A percentile compares a stretch with the other conserved stretches of the same genome.
Evolutionary conservation across 2,797 vertebrate species (phyloP).

Genomic region (Poecilia velifera): DNA sequence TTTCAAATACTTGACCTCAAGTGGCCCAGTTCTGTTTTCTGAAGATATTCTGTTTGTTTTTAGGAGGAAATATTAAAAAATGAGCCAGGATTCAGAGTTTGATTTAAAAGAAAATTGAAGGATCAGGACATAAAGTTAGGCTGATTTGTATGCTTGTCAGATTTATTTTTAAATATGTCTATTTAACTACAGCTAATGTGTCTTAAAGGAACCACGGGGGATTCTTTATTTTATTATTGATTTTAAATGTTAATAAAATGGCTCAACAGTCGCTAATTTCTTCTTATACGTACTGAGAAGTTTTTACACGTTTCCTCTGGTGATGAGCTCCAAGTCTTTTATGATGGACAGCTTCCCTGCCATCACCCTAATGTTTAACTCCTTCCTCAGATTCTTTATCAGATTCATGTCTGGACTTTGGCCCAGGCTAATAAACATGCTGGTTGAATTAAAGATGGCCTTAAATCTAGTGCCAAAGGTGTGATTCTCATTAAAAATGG

Average conservation of each 20-base stretch:
- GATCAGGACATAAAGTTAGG: neutral
- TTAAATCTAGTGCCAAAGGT: neutral
- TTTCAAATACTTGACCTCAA: neutral
- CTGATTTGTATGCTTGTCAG: neutral
- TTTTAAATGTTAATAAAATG: neutral
- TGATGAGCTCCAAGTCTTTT: neutral
- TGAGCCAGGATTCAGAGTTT: neutral
- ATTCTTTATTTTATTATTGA: neutral
- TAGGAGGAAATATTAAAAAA: neutral
- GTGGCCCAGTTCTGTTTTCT: neutral
- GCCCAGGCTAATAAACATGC: neutral
- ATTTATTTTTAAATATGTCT: neutral
- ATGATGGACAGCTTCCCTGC: too few relatives aligned
- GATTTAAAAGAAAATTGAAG: neutral
- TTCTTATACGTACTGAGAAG: neutral
- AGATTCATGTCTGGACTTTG: neutral
- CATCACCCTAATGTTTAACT: too few relatives aligned
- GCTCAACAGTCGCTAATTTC: too few relatives aligned
- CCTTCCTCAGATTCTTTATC: too few relatives aligned
- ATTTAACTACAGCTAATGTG: neutral
- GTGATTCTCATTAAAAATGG: neutral
- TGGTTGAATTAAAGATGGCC: neutral
- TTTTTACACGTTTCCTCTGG: neutral
- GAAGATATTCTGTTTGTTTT: neutral
- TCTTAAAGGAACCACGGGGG: neutral